These are phyloP conservation scores for Dicyrtomina minuta DNA, from an alignment of 2,888 invertebrate genomes.

Conservation along the genomic window DNA sequence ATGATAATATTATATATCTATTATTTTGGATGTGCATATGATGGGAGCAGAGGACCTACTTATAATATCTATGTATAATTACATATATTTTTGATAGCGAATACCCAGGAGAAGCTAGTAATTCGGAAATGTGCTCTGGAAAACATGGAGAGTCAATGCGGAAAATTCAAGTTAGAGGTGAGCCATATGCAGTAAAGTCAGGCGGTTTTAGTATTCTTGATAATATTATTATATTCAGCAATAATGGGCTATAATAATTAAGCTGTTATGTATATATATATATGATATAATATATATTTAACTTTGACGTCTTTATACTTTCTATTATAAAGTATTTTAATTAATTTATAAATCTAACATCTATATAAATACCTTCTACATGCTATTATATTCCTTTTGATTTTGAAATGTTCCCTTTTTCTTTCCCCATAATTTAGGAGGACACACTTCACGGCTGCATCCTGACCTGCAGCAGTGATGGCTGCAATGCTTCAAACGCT, in stretches of 20 bases:
- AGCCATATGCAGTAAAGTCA: too few species aligned
- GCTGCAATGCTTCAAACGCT: constrained; percentile 57
- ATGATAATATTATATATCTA: too few species aligned
- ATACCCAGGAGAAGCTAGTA: constrained; percentile 57
- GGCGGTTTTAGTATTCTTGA: too few species aligned
- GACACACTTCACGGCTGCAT: constrained; percentile 60
- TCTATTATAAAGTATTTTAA: not conserved
- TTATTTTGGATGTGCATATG: too few species aligned
- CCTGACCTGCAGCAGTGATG: constrained; percentile 60
- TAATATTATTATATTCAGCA: too few species aligned
- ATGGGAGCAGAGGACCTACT: too few species aligned
- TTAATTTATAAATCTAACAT: too few species aligned
- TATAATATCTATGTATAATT: too few species aligned
- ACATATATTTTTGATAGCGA: too few species aligned
- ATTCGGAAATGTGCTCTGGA: constrained; percentile 60
- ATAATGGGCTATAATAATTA: too few species aligned
- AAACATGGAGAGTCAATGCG: constrained; percentile 61
- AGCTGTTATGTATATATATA: too few species aligned
- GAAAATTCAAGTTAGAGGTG: constrained; percentile 59
- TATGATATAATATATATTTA: not conserved
- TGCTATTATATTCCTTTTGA: not conserved
- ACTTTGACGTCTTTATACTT: not conserved
- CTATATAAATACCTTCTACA: too few species aligned
- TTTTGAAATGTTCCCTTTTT: not conserved
- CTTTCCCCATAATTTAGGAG: constrained; percentile 57